phyloP scores from a whole-genome alignment of 2,113 vertebrate genomes.

The Scopus umbretta region DNA sequence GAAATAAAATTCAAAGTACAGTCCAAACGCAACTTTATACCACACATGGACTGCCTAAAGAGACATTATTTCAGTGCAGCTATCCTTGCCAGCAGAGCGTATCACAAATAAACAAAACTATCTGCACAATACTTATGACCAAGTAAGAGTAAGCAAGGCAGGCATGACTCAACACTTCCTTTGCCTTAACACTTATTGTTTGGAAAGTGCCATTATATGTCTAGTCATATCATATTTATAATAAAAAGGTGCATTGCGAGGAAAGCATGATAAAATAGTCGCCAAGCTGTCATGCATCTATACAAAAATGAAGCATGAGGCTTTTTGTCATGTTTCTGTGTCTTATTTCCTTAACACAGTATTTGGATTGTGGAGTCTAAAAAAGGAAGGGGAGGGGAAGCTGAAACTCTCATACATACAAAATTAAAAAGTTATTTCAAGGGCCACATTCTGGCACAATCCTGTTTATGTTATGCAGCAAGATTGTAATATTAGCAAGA shows the following conservation, averaged over 20 bases:
- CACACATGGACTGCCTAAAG: neutral
- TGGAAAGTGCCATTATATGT: neutral
- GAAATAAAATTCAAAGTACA: neutral
- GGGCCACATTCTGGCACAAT: neutral
- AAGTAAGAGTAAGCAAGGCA: neutral
- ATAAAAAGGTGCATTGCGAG: neutral
- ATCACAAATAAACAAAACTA: neutral
- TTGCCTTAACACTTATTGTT: neutral
- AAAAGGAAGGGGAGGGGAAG: neutral
- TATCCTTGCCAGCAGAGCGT: neutral
- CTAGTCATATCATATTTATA: neutral
- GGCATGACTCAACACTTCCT: neutral
- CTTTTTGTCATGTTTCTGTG: neutral
- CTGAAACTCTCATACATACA: neutral
- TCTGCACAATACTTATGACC: neutral
- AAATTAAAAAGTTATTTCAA: neutral
- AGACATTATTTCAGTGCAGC: neutral
- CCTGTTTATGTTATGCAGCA: neutral
- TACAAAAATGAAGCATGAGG: neutral
- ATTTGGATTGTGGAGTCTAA: neutral
- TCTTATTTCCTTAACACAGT: neutral
- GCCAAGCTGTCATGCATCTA: neutral
- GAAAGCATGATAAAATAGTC: neutral
- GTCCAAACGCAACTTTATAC: neutral
- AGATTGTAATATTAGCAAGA: neutral